Percentiles rank a stretch among this genome's conserved stretches.
These are phyloP conservation scores for Myiozetetes cayanensis DNA, from an alignment of 2,113 vertebrate genomes.

Conservation along the genomic window DNA sequence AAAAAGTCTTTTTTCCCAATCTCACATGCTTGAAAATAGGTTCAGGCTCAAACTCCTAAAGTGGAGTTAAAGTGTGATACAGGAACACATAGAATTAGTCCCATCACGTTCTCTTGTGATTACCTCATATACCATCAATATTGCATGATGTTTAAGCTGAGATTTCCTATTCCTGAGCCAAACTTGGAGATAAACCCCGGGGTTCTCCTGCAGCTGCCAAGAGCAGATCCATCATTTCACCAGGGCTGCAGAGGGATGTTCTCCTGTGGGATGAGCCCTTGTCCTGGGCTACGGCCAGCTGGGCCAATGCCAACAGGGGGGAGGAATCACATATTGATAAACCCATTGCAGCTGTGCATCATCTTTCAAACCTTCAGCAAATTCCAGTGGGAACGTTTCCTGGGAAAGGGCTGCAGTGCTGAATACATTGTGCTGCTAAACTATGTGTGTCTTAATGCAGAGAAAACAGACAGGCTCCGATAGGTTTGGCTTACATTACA, in stretches of 20 bases:
- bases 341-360: not conserved
- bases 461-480: not conserved
- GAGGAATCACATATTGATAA: not conserved
- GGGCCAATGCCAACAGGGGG: not conserved
- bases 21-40: not conserved
- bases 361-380: not conserved
- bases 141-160: not conserved
- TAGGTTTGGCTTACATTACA: not conserved
- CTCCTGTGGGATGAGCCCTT: not conserved
- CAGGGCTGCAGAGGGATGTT: not conserved
- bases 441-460: not conserved
- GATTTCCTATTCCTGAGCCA: not conserved
- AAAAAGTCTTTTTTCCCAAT: not conserved
- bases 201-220: not conserved
- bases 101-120: not conserved
- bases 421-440: not conserved
- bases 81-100: not conserved
- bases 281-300: not conserved
- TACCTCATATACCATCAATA: not conserved
- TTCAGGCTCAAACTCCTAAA: not conserved
- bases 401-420: not conserved
- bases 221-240: not conserved
- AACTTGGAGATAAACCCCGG: not conserved
- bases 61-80: not conserved
- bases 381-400: not conserved